Percentiles rank a stretch among this genome's conserved stretches.
Evolutionary conservation across 2,113 vertebrate genomes (phyloP).

Genomic region (Onychorhynchus coronatus): DNA sequence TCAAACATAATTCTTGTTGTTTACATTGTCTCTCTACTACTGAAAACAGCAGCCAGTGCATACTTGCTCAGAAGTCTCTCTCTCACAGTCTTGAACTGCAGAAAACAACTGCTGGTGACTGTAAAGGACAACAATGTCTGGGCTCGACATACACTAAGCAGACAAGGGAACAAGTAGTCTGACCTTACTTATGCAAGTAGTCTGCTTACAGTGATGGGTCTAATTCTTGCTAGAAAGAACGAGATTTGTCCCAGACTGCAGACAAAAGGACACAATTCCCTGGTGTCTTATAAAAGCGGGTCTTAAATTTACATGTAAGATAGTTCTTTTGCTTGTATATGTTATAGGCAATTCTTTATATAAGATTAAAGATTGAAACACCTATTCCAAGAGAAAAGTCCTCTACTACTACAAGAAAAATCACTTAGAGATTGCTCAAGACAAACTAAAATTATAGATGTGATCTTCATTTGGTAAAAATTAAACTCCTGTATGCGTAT

Average conservation of each 20-base stretch:
- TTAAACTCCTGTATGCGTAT: not conserved
- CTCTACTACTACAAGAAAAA: not conserved
- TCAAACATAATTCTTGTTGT: not conserved
- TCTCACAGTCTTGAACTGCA: not conserved
- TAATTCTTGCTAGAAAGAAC: not conserved
- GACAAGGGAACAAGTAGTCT: not conserved
- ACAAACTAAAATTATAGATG: not conserved
- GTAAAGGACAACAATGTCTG: not conserved
- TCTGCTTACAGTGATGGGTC: not conserved
- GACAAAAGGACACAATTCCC: not conserved
- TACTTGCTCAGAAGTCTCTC: not conserved
- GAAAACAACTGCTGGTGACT: not conserved
- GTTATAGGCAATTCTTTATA: not conserved
- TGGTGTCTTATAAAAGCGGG: not conserved
- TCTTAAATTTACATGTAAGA: not conserved
- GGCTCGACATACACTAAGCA: not conserved
- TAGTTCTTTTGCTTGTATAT: not conserved
- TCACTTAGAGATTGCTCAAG: not conserved
- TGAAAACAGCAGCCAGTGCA: not conserved
- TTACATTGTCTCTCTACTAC: not conserved
- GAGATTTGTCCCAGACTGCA: not conserved
- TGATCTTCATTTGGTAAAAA: not conserved
- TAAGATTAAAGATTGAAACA: not conserved
- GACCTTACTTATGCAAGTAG: constrained; percentile 7
- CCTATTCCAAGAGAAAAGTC: not conserved